These are phyloP conservation scores for Lindbergichthys nudifrons DNA, from an alignment of 2,797 vertebrate species.

Conservation along the genomic window DNA sequence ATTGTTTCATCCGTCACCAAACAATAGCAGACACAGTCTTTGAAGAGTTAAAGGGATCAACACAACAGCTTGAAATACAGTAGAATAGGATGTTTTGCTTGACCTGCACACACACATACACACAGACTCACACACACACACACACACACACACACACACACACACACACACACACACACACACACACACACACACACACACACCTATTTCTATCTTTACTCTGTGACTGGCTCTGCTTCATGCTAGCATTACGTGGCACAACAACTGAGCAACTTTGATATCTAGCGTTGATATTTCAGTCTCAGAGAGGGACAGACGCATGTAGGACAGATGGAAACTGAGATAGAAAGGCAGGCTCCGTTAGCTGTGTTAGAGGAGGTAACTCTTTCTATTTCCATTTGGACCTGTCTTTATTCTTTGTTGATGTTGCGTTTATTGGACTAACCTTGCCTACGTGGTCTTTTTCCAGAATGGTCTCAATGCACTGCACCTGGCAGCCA, in stretches of 20 bases:
- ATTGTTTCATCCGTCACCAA: background rate
- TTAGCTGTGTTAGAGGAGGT: slow-evolving; percentile 37
- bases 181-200: slow-evolving; percentile 3
- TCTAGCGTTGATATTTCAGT: slow-evolving; percentile 53
- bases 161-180: slow-evolving; percentile 15
- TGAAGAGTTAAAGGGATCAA: background rate
- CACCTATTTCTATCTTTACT: slow-evolving; percentile 64
- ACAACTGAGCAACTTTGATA: slow-evolving; percentile 40
- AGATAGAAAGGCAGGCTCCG: slow-evolving; percentile 11
- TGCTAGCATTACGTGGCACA: slow-evolving; percentile 51
- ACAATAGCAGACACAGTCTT: too few relatives aligned
- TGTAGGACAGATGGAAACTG: slow-evolving; percentile 25
- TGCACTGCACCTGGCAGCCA: slow-evolving; percentile 96
- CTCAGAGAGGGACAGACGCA: slow-evolving; percentile 4
- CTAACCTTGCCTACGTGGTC: slow-evolving; percentile 26
- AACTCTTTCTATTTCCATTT: background rate
- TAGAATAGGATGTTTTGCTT: slow-evolving; percentile 1
- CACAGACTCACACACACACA: too few relatives aligned
- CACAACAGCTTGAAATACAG: background rate
- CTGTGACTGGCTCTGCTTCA: slow-evolving; percentile 43
- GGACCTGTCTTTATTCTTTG: background rate
- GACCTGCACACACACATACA: background rate
- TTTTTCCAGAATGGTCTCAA: slow-evolving; percentile 96
- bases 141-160: background rate
- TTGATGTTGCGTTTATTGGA: background rate